Percentiles rank a stretch among this genome's conserved stretches.
Evolutionary conservation across 2,113 vertebrate species (phyloP).

Genomic region (Bujurquina vittata): DNA sequence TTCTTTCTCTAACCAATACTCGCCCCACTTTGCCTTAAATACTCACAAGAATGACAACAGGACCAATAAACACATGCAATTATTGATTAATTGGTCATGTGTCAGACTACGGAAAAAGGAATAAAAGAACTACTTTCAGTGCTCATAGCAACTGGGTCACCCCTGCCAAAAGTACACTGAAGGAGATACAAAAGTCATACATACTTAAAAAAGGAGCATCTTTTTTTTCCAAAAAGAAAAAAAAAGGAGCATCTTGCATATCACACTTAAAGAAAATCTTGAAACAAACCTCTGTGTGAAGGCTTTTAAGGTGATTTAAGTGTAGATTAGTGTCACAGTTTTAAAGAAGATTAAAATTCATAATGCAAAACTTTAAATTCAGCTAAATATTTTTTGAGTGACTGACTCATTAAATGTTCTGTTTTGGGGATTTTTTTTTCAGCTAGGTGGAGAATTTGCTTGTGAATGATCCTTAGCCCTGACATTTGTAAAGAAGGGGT

Average conservation of each 20-base stretch:
- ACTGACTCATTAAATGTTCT: too few species aligned
- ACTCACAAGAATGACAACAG: background rate
- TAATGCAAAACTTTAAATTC: background rate
- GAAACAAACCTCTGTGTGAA: too few species aligned
- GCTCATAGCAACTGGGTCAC: background rate
- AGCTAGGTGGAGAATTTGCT: background rate
- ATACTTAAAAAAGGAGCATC: too few species aligned
- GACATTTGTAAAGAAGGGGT: background rate
- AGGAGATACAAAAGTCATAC: too few species aligned
- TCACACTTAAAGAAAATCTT: too few species aligned
- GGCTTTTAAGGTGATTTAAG: too few species aligned
- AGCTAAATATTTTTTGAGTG: background rate
- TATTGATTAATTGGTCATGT: background rate
- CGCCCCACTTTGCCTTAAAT: too few species aligned
- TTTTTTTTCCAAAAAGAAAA: too few species aligned
- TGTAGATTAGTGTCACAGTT: too few species aligned
- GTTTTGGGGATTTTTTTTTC: too few species aligned
- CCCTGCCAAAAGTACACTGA: too few species aligned
- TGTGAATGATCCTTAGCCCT: slow-evolving; percentile 2
- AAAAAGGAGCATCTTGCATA: too few species aligned
- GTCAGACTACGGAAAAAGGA: background rate
- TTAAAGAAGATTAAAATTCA: background rate
- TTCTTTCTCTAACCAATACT: background rate
- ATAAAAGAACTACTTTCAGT: background rate
- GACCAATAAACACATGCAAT: background rate